Evolutionary conservation across 2,797 vertebrate genomes (phyloP).

Genomic region (Rhinoraja longicauda): DNA sequence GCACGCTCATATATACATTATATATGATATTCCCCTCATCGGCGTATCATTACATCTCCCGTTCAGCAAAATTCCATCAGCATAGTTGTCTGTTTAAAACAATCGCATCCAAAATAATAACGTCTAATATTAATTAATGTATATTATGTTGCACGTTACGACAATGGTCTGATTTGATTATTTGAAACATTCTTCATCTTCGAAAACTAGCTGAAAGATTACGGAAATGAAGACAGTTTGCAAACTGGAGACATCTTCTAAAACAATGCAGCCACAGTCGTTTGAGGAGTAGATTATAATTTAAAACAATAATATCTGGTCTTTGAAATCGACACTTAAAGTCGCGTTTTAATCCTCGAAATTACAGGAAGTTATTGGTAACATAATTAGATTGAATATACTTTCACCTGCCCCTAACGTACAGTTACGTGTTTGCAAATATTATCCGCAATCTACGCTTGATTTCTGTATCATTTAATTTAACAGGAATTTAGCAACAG

Average conservation of each 20-base stretch:
- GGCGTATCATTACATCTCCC: background rate
- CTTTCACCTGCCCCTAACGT: background rate
- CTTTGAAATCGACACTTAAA: background rate
- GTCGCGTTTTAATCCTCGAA: background rate
- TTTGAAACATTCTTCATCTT: background rate
- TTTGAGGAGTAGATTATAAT: background rate
- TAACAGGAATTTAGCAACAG: background rate
- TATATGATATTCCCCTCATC: background rate
- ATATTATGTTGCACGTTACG: background rate
- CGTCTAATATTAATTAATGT: background rate
- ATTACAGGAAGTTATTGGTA: background rate
- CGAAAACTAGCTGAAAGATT: background rate
- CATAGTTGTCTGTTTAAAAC: background rate
- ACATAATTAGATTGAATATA: background rate
- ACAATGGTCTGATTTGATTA: background rate
- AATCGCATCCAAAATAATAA: background rate
- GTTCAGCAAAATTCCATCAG: background rate
- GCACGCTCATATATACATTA: no score
- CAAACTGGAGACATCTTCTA: background rate
- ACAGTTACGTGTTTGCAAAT: background rate
- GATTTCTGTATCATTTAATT: background rate
- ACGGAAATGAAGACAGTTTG: background rate
- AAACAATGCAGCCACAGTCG: background rate
- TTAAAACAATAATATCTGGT: background rate
- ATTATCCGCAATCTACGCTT: background rate